These are phyloP conservation scores for Thrips palmi DNA, from an alignment of 1,140 invertebrate genomes.

Conservation along the genomic window DNA sequence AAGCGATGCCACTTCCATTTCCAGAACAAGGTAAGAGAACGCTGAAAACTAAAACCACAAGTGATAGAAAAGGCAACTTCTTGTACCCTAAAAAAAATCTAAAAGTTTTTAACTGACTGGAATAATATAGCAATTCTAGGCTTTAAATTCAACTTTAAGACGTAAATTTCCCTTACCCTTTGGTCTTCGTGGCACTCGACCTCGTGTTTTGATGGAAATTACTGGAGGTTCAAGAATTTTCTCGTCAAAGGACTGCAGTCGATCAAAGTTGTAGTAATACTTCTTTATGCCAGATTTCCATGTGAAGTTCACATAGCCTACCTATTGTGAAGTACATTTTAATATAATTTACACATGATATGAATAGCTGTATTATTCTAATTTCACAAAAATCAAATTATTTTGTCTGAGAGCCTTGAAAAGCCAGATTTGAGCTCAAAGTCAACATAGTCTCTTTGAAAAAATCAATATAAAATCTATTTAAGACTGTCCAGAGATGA, in stretches of 20 bases:
- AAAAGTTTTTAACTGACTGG: not conserved
- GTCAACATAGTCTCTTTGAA: no score
- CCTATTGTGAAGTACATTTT: no score
- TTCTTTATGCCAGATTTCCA: conserved; percentile 73
- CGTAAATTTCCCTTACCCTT: conserved; percentile 38
- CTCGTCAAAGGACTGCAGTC: conserved; percentile 63
- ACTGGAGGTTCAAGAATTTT: conserved; percentile 64
- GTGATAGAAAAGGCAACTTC: conserved; percentile 5
- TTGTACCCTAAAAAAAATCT: not conserved
- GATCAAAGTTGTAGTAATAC: conserved; percentile 76
- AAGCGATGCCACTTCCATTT: conserved; percentile 71
- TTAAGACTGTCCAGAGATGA: no score
- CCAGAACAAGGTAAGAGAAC: conserved; percentile 77
- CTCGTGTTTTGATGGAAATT: conserved; percentile 69
- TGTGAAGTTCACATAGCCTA: conserved; percentile 71
- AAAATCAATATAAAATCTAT: no score
- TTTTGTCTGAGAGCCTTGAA: no score
- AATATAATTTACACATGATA: no score
- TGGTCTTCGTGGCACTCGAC: conserved; percentile 61
- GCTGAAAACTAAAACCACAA: conserved; percentile 58
- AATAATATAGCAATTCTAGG: not conserved
- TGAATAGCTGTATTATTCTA: no score
- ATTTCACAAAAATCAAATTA: no score
- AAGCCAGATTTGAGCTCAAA: no score
- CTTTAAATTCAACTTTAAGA: not conserved